Evolutionary conservation across 1,140 invertebrate species (phyloP).

Genomic region (Drosophila littoralis): DNA sequence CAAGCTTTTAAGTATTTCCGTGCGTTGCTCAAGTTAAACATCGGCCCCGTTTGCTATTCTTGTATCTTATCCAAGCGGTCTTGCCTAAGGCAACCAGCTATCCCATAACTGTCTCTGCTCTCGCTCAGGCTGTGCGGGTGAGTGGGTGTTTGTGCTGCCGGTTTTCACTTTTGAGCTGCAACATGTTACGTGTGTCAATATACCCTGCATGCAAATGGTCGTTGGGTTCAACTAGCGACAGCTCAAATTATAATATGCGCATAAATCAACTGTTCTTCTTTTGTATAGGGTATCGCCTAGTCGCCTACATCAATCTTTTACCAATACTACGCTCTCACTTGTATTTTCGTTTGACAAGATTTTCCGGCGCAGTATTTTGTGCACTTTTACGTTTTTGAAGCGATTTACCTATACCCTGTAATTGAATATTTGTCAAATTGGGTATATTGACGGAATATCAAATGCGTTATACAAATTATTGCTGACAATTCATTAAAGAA

Average conservation of each 20-base stretch:
- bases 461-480: background rate
- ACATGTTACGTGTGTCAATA: constrained; percentile 39
- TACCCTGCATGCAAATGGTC: background rate
- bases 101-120: constrained; percentile 10
- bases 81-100: constrained; percentile 50
- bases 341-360: constrained; percentile 45
- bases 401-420: constrained; percentile 4
- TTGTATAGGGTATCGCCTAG: background rate
- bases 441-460: background rate
- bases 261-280: background rate
- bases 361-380: constrained; percentile 53
- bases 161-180: constrained; percentile 62
- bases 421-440: background rate
- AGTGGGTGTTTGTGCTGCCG: constrained; percentile 51
- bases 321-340: background rate
- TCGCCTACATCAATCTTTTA: background rate
- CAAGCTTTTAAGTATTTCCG: constrained; percentile 62
- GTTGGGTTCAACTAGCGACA: no score
- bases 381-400: constrained; percentile 9
- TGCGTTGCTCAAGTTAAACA: constrained; percentile 43
- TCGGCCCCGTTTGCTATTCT: background rate
- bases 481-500: no score
- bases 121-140: constrained; percentile 12
- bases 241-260: no score
- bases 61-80: constrained; percentile 49